phyloP scores from a whole-genome alignment of 2,888 invertebrate genomes.

The Cheilosia grossa region DNA sequence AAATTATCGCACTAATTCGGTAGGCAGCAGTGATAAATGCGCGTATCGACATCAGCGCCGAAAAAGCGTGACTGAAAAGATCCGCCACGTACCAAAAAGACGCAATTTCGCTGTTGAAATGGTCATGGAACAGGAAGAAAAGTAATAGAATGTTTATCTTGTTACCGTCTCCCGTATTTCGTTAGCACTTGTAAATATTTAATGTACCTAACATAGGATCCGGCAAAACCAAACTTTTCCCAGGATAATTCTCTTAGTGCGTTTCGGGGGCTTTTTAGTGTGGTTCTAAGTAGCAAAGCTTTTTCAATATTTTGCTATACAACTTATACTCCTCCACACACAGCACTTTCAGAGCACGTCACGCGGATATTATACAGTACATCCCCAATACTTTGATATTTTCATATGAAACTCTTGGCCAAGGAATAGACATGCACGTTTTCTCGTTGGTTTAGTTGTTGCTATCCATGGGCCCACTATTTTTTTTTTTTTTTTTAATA shows the following conservation, averaged over 20 bases:
- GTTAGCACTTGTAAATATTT: slow-evolving; percentile 39
- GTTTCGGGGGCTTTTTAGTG: slow-evolving; percentile 37
- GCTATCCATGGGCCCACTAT: slow-evolving; percentile 10
- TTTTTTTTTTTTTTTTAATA: slow-evolving; percentile 15
- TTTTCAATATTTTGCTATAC: slow-evolving; percentile 33
- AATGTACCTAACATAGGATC: slow-evolving; percentile 46
- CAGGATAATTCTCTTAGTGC: slow-evolving; percentile 49
- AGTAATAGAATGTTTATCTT: slow-evolving; percentile 59
- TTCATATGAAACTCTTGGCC: slow-evolving; percentile 33
- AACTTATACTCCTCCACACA: slow-evolving; percentile 32
- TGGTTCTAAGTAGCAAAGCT: slow-evolving; percentile 42
- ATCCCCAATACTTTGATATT: slow-evolving; percentile 28
- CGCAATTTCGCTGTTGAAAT: slow-evolving; percentile 45
- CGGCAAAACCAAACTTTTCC: slow-evolving; percentile 41
- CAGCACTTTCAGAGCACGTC: slow-evolving; percentile 16
- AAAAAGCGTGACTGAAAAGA: slow-evolving; percentile 66
- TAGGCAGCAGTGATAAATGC: slow-evolving; percentile 54
- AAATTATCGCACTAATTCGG: slow-evolving; percentile 39
- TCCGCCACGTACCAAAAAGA: slow-evolving; percentile 52
- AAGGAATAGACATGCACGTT: slow-evolving; percentile 20
- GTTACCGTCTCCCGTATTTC: slow-evolving; percentile 41
- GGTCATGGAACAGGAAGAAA: slow-evolving; percentile 38
- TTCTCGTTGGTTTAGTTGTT: slow-evolving; percentile 29
- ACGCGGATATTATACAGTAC: slow-evolving; percentile 22
- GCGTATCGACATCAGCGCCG: slow-evolving; percentile 62